Evolutionary conservation across 1,140 invertebrate species (phyloP), one percentile per base, ranked within the genome.

Genomic region (Calycopis cecrops): DNA sequence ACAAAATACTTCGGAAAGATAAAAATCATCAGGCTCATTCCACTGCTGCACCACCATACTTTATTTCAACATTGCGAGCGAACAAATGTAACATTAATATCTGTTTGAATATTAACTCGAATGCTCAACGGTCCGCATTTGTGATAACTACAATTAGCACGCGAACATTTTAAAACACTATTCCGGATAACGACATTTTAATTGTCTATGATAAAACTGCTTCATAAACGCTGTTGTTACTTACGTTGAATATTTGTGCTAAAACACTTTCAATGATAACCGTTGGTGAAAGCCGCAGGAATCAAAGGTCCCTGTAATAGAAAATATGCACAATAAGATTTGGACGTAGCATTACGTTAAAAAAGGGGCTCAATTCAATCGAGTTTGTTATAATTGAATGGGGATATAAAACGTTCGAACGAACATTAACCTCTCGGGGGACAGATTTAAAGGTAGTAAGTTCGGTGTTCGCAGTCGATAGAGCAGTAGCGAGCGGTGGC

Each of bases 241-340:
- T 88, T 62, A 88, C 86, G 77, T 85, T 76, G 79, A 80, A 79
- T 82, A 86, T 84, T 85, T 87, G 83, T 88, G 81, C 85, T 87
- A 83, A 77, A 82, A 83, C 85, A 90, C 89, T 90, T 91, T 96
- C 94, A 96, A 93, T 96, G 95, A 91, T 96, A 96, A 91, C 95
- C 95, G 90, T 96, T 96, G 91, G 94, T 96, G 90, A 96, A 96
- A 90, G 94, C 94, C 89, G 94, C 94, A 90, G 94, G 94, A 92
- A 96, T 96, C 91, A 96, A 89, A 87, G 95, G 94, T 87, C 94
- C 95, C 95, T 96, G 92, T 59, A 90, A 90, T 62, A 81, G 62
- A 73, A 78, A 70, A 67, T 76, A 69, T 47, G 21, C 35, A 57
- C 49, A 47, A 18, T 52, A 9, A 48, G 53, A n/a, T 47, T 48